Conservation (phyloP, 2,888 invertebrate species). For the Agonopterix heracliana region DNA sequence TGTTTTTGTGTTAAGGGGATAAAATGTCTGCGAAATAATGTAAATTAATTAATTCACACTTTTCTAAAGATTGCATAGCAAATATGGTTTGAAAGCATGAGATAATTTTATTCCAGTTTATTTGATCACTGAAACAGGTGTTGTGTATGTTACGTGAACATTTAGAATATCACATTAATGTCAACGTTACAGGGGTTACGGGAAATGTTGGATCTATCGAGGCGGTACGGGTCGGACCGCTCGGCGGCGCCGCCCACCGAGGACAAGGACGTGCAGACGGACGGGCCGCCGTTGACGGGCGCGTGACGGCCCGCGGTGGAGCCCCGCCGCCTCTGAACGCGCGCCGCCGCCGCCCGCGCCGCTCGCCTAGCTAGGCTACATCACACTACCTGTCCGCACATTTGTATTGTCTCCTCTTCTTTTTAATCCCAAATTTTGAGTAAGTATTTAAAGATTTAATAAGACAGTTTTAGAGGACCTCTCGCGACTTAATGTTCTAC, state of each 20-base stretch:
- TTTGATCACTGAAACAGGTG: too few species aligned
- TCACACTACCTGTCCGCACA: constrained; percentile 36
- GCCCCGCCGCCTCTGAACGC: constrained; percentile 39
- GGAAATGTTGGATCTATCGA: constrained; percentile 89
- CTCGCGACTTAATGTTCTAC: too few species aligned
- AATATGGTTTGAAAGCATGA: too few species aligned
- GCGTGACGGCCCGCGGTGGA: constrained; percentile 60
- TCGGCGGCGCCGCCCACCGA: constrained; percentile 74
- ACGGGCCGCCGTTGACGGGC: constrained; percentile 58
- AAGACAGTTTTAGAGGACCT: too few species aligned
- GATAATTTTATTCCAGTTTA: too few species aligned
- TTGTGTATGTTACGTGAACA: neutral
- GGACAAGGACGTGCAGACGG: constrained; percentile 87
- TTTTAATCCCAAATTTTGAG: too few species aligned
- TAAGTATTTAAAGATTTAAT: too few species aligned
- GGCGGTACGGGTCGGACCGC: constrained; percentile 81
- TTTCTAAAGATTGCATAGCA: too few species aligned
- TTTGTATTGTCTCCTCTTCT: constrained; percentile 12
- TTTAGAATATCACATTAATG: neutral
- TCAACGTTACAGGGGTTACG: constrained; percentile 79
- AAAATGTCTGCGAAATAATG: too few species aligned
- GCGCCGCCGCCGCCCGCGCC: constrained; percentile 8
- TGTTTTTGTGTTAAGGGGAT: too few species aligned
- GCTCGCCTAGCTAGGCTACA: constrained; percentile 28
- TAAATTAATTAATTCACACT: too few species aligned